Evolutionary conservation across 2,113 vertebrate genomes (phyloP).

Genomic region (Trachemys scripta): DNA sequence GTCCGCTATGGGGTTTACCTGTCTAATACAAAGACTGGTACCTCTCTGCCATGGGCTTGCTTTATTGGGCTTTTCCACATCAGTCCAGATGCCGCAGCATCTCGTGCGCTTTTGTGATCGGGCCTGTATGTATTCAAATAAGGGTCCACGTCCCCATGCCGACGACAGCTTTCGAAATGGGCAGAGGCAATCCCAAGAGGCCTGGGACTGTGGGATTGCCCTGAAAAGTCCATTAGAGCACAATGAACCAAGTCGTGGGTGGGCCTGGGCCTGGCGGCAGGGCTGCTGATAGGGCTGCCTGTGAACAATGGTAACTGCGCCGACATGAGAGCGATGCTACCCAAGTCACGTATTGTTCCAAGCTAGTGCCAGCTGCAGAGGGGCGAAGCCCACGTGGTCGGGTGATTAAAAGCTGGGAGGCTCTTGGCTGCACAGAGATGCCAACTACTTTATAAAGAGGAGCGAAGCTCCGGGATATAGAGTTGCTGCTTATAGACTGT

Average conservation of each 20-base stretch:
- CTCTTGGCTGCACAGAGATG: rapidly evolving
- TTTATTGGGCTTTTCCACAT: neutral
- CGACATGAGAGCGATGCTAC: neutral
- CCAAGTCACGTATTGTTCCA: neutral
- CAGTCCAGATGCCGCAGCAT: neutral
- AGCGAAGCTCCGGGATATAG: neutral
- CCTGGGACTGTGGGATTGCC: neutral
- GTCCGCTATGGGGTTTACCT: rapidly evolving
- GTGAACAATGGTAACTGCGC: neutral
- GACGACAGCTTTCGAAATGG: neutral
- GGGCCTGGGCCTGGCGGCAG: neutral
- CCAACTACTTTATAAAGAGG: neutral
- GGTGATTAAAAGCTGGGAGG: neutral
- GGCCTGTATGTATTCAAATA: neutral
- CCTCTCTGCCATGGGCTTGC: neutral
- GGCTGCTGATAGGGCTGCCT: neutral
- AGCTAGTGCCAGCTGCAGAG: neutral
- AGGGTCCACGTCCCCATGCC: neutral
- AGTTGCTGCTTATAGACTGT: neutral
- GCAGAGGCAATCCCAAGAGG: neutral
- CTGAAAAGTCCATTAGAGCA: neutral
- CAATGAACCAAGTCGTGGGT: neutral
- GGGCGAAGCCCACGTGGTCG: neutral
- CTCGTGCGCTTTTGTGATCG: neutral
- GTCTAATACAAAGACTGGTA: rapidly evolving